Evolutionary conservation across 2,888 invertebrate genomes (phyloP).

Genomic region (Malthinus seriepunctatus): DNA sequence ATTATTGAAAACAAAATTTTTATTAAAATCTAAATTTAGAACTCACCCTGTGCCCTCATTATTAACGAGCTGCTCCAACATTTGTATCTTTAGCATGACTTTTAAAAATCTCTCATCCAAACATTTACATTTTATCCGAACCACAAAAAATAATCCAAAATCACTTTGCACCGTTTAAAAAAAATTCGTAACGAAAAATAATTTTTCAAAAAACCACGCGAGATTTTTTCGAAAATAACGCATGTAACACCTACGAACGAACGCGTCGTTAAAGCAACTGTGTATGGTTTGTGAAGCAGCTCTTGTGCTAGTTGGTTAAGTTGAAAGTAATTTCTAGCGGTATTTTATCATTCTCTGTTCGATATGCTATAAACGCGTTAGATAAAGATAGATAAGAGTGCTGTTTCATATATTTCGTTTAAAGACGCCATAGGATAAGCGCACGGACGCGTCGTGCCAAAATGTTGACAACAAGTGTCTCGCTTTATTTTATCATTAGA

Average conservation of each 20-base stretch:
- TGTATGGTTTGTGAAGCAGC: constrained; percentile 35
- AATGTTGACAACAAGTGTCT: constrained; percentile 28
- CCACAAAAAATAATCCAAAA: not conserved
- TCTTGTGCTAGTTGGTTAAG: constrained; percentile 32
- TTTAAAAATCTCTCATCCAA: not conserved
- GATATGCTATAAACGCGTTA: constrained; percentile 2
- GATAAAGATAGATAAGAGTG: constrained; percentile 9
- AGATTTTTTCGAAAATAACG: not conserved
- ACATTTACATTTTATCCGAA: constrained; percentile 1
- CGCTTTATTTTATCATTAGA: not conserved
- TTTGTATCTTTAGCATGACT: constrained; percentile 74
- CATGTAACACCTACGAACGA: constrained; percentile 37
- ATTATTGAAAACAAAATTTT: too few relatives aligned
- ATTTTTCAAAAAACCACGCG: not conserved
- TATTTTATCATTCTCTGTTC: constrained; percentile 25
- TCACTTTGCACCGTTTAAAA: not conserved
- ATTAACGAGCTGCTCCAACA: constrained; percentile 74
- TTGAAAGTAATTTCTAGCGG: constrained; percentile 41
- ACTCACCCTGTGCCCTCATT: constrained; percentile 58
- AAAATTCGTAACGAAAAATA: not conserved
- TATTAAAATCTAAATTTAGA: not conserved
- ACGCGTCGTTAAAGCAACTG: constrained; percentile 40
- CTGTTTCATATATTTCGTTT: constrained; percentile 5
- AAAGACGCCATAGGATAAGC: constrained; percentile 20
- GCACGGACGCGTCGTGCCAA: constrained; percentile 21